Percentiles rank a stretch among this genome's conserved stretches.
These are phyloP conservation scores for Okamejei kenojei DNA, from an alignment of 2,797 vertebrate species.

Conservation along the genomic window DNA sequence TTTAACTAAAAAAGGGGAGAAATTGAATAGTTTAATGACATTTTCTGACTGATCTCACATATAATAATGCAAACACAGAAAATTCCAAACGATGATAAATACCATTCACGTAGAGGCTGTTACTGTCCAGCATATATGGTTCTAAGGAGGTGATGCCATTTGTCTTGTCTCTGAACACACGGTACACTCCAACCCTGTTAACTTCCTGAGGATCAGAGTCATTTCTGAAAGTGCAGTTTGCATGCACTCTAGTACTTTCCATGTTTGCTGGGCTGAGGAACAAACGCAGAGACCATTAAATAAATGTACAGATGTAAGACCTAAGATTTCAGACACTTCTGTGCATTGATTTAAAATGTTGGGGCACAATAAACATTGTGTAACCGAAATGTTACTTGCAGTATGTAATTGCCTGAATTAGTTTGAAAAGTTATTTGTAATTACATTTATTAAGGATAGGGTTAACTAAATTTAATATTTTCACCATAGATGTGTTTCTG, in stretches of 20 bases:
- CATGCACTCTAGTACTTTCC: background rate
- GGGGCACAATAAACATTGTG: too few species aligned
- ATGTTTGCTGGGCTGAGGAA: background rate
- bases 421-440: too few species aligned
- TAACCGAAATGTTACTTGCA: too few species aligned
- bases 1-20: too few species aligned
- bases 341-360: too few species aligned
- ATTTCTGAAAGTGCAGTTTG: constrained; percentile 22
- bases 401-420: too few species aligned
- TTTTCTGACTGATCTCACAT: background rate
- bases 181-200: background rate
- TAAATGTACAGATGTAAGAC: too few species aligned
- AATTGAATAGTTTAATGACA: background rate
- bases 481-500: too few species aligned
- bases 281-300: background rate
- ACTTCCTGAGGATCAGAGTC: background rate
- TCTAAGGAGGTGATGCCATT: background rate
- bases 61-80: background rate
- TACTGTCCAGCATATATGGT: constrained; percentile 14
- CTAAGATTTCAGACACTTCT: too few species aligned
- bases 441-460: too few species aligned
- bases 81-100: background rate
- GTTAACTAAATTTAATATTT: too few species aligned
- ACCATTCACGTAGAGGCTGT: constrained; percentile 20
- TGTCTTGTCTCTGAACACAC: background rate